Conservation (phyloP, 92 coral and sea anemone genomes). For the Parazoanthus atlanticus region DNA sequence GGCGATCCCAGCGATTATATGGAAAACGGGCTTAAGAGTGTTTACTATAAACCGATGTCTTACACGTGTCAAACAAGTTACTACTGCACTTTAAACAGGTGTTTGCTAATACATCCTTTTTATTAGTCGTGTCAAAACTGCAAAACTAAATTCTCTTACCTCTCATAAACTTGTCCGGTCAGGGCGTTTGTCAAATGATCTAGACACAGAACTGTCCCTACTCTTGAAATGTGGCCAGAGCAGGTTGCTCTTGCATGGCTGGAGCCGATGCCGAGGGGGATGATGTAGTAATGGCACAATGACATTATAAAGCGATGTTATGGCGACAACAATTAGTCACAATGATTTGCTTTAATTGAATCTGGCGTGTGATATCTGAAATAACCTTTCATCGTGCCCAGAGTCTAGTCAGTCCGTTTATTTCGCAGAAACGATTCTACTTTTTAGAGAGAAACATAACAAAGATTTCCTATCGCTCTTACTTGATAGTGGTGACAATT, state of each 20-base stretch:
- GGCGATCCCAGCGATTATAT: no score
- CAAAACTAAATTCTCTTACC: not conserved
- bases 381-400: not conserved
- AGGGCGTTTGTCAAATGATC: not conserved
- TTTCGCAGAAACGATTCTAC: no score
- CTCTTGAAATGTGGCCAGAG: not conserved
- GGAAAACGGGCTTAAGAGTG: no score
- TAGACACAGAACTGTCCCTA: no score
- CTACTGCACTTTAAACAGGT: not conserved
- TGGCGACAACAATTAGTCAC: not conserved
- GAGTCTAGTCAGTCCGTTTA: not conserved
- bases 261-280: not conserved
- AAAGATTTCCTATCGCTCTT: not conserved
- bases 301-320: not conserved
- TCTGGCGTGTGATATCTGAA: not conserved
- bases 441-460: no score
- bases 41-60: no score
- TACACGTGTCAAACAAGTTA: no score
- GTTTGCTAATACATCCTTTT: not conserved
- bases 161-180: not conserved
- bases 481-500: not conserved
- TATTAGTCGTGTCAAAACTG: not conserved
- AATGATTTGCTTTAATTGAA: not conserved
- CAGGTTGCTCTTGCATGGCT: not conserved
- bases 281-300: not conserved